Evolutionary conservation across 2,113 vertebrate species (phyloP).

Genomic region (Gasterosteus nipponicus): DNA sequence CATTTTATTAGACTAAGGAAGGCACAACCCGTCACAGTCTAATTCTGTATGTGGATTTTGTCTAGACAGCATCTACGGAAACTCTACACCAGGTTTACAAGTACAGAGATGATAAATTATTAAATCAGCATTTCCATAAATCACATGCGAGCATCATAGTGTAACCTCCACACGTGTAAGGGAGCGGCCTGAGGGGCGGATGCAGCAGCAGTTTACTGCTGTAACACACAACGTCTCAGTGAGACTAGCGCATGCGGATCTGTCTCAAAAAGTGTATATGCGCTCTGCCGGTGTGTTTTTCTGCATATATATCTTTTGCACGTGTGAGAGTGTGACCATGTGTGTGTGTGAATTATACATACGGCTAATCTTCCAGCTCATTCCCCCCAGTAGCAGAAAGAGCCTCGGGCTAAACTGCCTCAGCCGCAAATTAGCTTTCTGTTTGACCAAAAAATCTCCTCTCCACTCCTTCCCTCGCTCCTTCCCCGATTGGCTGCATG

Average conservation of each 20-base stretch:
- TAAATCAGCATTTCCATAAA: constrained; percentile 15
- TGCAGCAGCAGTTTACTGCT: constrained; percentile 39
- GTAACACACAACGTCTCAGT: constrained; percentile 36
- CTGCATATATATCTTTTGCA: constrained; percentile 36
- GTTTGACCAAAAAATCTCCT: constrained; percentile 79
- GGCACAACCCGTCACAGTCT: not conserved
- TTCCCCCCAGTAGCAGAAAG: constrained; percentile 76
- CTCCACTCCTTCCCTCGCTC: constrained; percentile 57
- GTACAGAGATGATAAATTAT: constrained; percentile 4
- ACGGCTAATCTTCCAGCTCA: constrained; percentile 77
- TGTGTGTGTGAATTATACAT: constrained; percentile 79
- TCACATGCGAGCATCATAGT: constrained; percentile 8
- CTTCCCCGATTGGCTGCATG: constrained; percentile 68
- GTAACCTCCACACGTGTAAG: not conserved
- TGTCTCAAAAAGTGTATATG: constrained; percentile 39
- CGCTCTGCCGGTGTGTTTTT: constrained; percentile 35
- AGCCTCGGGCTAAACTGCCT: constrained; percentile 76
- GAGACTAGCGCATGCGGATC: constrained; percentile 38
- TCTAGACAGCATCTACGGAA: not conserved
- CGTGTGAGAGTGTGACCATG: constrained; percentile 41
- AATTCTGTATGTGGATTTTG: not conserved
- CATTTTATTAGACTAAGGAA: not conserved
- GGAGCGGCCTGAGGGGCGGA: constrained; percentile 22
- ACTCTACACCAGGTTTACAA: not conserved
- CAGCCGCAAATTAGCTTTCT: constrained; percentile 79